phyloP scores from a whole-genome alignment of 2,113 vertebrate genomes.

The Phylloscopus whistleri region DNA sequence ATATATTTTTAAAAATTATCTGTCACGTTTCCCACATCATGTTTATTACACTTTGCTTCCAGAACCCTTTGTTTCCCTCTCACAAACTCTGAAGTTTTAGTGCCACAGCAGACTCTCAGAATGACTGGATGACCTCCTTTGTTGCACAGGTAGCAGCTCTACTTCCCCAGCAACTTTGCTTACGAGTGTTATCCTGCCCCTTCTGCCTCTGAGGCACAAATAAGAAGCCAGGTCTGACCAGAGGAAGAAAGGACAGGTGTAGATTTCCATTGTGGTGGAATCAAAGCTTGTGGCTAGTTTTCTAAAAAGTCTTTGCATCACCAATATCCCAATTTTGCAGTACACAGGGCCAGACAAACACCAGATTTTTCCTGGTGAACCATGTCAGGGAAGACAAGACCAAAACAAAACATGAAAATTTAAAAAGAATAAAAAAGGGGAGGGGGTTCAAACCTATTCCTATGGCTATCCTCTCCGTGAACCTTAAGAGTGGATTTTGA shows the following conservation, averaged over 20 bases:
- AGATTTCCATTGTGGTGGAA: not conserved
- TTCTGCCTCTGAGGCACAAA: not conserved
- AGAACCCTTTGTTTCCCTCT: not conserved
- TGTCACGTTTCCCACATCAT: not conserved
- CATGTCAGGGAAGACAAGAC: not conserved
- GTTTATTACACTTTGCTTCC: not conserved
- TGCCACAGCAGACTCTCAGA: not conserved
- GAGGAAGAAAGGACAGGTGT: not conserved
- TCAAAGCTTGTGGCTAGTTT: not conserved
- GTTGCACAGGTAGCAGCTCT: not conserved
- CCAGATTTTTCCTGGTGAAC: not conserved
- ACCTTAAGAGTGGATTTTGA: not conserved
- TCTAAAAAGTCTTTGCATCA: not conserved
- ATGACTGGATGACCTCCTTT: not conserved
- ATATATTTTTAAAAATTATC: not conserved
- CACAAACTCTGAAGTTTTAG: not conserved
- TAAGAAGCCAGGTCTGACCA: not conserved
- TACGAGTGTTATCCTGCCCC: not conserved
- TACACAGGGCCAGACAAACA: fast-evolving
- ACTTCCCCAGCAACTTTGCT: not conserved
- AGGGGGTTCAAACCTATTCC: not conserved
- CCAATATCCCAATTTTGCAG: not conserved
- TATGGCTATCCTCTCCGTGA: not conserved
- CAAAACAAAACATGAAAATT: not conserved
- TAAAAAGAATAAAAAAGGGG: not conserved